Base-by-base conservation (phyloP, 2,113 vertebrate genomes). In the Ahaetulla prasina region DNA sequence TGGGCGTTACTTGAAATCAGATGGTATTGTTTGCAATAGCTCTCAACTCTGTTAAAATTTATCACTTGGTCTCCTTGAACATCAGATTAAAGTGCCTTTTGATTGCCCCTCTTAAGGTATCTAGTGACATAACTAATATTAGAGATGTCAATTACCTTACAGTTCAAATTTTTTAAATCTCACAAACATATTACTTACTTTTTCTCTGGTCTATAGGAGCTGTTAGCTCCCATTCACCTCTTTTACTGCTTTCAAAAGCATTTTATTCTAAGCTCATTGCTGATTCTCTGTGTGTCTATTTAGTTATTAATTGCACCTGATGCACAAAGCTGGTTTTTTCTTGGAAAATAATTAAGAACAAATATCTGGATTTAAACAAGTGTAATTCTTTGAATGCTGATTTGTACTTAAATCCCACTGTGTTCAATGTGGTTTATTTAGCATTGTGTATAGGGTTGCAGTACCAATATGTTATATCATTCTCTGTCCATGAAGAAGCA, bases 1-100 rank as follows among this genome's bases (percentile, higher is more conserved):
- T 43, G 90, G 39, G 18, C 47, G 23, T 45, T 91, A 91, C 92
- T 93, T 94, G 88, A 96, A 96, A 94, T 96, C 94, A 95, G 94
- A 92, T 4, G 8, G 11, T 30, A 95, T 94, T 96, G 80, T 95
- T 93, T 93, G 43, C 49, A 86, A 92, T 30, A 20, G 60, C 57
- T 52, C 0, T 27, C 84, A 91, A 60, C 89, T 93, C 45, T 43
- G 57, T 57, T 54, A 14, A 9, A 63, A 93, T 92, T 92, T 93
- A 88, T 55, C 80, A 84, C 87, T 80, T 30, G 12, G 45, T 54
- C 27, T 68, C 25, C 27, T 55, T 53, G 49, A 47, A 88, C 87
- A 90, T 45, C 30, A 27, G 22, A 6, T 39, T 39, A 53, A 5
- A 88, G 11, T 45, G 14, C n/a, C 14, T 84, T 27, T 43, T 35